phyloP scores from a whole-genome alignment of 2,888 invertebrate genomes.

The Lithodes maja region DNA sequence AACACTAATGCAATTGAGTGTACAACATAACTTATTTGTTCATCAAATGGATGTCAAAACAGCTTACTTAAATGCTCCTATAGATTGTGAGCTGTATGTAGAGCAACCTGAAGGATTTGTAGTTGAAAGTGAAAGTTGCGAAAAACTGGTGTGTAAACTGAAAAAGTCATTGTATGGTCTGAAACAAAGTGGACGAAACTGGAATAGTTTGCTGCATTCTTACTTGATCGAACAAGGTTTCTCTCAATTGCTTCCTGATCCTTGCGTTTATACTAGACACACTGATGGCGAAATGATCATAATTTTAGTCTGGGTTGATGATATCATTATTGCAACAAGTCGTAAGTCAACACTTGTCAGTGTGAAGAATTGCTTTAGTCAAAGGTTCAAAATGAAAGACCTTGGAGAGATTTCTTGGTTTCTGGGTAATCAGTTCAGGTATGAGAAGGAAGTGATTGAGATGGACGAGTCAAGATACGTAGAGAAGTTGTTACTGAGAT shows the following conservation, averaged over 20 bases:
- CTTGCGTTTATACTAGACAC: background rate
- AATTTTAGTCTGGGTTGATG: conserved; percentile 20
- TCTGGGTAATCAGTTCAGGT: conserved; percentile 4
- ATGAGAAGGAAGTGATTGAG: background rate
- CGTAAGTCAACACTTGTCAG: background rate
- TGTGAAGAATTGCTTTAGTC: background rate
- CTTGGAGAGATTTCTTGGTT: conserved; percentile 25
- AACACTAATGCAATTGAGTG: too few species aligned
- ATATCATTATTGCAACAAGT: background rate
- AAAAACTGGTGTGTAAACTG: conserved; percentile 30
- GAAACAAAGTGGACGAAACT: conserved; percentile 14
- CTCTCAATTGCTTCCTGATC: background rate
- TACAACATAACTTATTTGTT: too few species aligned
- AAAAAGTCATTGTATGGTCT: conserved; percentile 44
- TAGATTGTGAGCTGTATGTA: conserved; percentile 7
- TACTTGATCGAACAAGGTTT: background rate
- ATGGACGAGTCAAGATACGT: background rate
- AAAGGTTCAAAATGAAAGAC: conserved; percentile 32
- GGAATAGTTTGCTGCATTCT: conserved; percentile 17
- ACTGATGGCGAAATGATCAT: background rate
- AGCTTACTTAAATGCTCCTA: background rate
- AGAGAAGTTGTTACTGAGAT: background rate
- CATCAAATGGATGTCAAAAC: too few species aligned
- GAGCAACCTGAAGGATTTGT: conserved; percentile 34
- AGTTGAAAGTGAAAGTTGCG: background rate